Conservation (phyloP, 2,888 invertebrate genomes). For the Thecophora atra region DNA sequence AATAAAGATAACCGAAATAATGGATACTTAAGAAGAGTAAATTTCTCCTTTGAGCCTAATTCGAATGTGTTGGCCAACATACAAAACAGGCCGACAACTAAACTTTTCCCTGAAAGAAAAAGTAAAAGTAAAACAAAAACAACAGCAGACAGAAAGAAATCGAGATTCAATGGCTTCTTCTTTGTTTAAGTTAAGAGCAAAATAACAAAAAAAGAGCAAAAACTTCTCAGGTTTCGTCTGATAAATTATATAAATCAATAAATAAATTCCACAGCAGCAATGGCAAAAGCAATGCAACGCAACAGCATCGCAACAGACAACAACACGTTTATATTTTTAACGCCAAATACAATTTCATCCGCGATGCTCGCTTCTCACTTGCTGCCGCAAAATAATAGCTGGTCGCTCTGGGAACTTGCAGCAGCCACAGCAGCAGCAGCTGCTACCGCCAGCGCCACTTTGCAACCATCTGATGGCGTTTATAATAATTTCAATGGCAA, state of each 20-base stretch:
- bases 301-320: neutral
- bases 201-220: neutral
- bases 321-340: neutral
- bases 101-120: neutral
- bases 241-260: neutral
- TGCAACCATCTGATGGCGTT: neutral
- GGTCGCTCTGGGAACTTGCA: constrained; percentile 40
- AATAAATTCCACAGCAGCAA: neutral
- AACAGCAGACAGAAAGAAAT: neutral
- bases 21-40: neutral
- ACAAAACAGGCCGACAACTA: no score
- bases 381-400: constrained; percentile 33
- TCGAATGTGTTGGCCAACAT: no score
- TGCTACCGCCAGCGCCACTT: constrained; percentile 24
- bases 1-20: constrained; percentile 14
- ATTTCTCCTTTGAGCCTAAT: no score
- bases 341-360: neutral
- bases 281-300: neutral
- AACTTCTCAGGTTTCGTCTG: neutral
- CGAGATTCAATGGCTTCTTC: no score
- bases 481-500: constrained; percentile 1
- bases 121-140: neutral
- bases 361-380: neutral
- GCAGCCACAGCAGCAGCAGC: neutral
- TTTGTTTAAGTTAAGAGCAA: neutral